phyloP scores from a whole-genome alignment of 2,797 vertebrate species.

The Bradypus variegatus region DNA sequence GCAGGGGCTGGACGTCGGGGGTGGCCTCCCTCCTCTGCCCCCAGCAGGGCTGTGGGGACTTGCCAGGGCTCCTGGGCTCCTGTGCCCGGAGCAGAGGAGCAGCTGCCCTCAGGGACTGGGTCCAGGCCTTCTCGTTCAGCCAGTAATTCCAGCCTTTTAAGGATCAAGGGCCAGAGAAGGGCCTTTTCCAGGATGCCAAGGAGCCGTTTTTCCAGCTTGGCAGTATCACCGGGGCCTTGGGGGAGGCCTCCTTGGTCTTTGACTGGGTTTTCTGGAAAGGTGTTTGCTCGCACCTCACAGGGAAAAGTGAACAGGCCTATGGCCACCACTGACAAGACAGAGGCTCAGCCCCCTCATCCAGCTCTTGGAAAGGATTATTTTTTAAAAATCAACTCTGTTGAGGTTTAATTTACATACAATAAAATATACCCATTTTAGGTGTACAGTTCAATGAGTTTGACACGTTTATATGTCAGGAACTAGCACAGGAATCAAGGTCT shows the following conservation, averaged over 20 bases:
- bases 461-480: not conserved
- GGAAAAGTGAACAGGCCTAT: not conserved
- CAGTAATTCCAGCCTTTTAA: constrained; percentile 64
- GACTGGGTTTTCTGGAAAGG: constrained; percentile 1
- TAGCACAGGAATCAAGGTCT: not conserved
- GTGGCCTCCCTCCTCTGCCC: not conserved
- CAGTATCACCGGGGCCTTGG: not conserved
- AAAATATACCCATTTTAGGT: not conserved
- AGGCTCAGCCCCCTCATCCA: not conserved
- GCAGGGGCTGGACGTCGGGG: not conserved
- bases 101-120: constrained; percentile 23
- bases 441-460: not conserved
- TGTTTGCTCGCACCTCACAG: not conserved
- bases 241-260: not conserved
- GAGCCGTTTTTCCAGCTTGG: constrained; percentile 51
- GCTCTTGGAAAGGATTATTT: not conserved
- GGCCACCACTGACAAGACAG: not conserved
- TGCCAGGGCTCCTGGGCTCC: not conserved
- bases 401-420: not conserved
- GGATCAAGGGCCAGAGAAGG: constrained; percentile 43
- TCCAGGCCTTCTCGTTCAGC: constrained; percentile 55
- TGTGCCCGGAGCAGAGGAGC: constrained; percentile 17
- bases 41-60: not conserved
- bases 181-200: constrained; percentile 25
- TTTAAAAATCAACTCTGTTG: not conserved